A percentile compares a stretch with the other conserved stretches of the same genome.
Conservation (phyloP, 2,113 vertebrate genomes). For the Sprattus sprattus region DNA sequence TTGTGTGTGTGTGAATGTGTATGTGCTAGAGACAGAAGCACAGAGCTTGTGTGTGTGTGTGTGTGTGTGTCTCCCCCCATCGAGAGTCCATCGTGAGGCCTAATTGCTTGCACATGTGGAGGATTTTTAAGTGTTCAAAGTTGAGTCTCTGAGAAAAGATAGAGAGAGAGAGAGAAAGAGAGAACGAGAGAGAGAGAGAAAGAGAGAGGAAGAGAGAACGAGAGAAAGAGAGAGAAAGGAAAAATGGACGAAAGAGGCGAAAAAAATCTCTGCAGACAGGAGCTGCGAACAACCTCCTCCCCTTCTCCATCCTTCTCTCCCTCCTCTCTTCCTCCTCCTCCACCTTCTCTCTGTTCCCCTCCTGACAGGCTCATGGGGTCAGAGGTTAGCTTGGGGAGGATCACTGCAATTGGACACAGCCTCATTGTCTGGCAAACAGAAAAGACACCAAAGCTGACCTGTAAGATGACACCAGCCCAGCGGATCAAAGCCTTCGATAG, state of each 20-base stretch:
- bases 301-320: slow-evolving; percentile 51
- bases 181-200: slow-evolving; percentile 1
- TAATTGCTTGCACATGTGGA: slow-evolving; percentile 76
- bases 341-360: slow-evolving; percentile 56
- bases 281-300: slow-evolving; percentile 57
- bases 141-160: slow-evolving; percentile 64
- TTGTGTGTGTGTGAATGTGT: not conserved
- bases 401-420: slow-evolving; percentile 70
- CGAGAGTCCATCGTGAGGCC: slow-evolving; percentile 63
- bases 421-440: slow-evolving; percentile 59
- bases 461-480: slow-evolving; percentile 48
- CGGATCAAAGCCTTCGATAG: slow-evolving; percentile 62
- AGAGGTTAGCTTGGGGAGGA: slow-evolving; percentile 63
- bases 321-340: slow-evolving; percentile 38
- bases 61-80: slow-evolving; percentile 53
- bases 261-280: slow-evolving; percentile 46
- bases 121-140: slow-evolving; percentile 72
- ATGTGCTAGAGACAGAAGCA: not conserved
- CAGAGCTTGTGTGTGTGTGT: slow-evolving; percentile 31
- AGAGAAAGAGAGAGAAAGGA: not conserved
- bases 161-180: slow-evolving; percentile 36
- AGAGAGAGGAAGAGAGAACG: not conserved
- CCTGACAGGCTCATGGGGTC: slow-evolving; percentile 61
- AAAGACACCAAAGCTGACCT: slow-evolving; percentile 50
- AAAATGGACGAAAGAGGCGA: not conserved